A percentile compares a stretch with the other conserved stretches of the same genome.
phyloP scores from a whole-genome alignment of 1,140 invertebrate species.

The Chironomus tepperi region DNA sequence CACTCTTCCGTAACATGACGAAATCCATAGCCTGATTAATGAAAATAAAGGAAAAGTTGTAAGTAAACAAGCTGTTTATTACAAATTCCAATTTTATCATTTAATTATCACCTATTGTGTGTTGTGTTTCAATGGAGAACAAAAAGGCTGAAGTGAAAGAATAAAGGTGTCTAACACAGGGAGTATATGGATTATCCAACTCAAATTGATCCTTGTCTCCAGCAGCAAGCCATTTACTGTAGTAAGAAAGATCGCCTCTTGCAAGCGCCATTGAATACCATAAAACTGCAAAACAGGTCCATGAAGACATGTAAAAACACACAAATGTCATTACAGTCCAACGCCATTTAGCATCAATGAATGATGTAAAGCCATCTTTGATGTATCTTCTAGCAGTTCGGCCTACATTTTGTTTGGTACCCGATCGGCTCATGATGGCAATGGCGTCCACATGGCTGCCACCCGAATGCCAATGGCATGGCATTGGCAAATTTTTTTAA shows the following conservation, averaged over 20 bases:
- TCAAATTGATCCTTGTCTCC: not conserved
- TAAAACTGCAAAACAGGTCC: not conserved
- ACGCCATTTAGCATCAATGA: not conserved
- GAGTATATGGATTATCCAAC: not conserved
- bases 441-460: too few species aligned
- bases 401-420: not conserved
- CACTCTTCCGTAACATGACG: too few species aligned
- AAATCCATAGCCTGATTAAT: too few species aligned
- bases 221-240: not conserved
- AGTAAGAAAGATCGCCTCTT: not conserved
- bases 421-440: too few species aligned
- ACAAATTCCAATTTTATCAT: not conserved
- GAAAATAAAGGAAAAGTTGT: too few species aligned
- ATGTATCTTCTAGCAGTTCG: not conserved
- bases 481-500: too few species aligned
- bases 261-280: not conserved
- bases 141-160: not conserved
- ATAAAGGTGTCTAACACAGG: not conserved
- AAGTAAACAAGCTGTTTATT: too few species aligned
- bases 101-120: not conserved
- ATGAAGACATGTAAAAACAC: not conserved
- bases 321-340: not conserved
- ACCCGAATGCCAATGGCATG: too few species aligned
- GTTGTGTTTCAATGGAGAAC: not conserved
- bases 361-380: not conserved